These are phyloP conservation scores for Choristoneura rosaceana DNA, from an alignment of 2,888 invertebrate species.

Conservation along the genomic window DNA sequence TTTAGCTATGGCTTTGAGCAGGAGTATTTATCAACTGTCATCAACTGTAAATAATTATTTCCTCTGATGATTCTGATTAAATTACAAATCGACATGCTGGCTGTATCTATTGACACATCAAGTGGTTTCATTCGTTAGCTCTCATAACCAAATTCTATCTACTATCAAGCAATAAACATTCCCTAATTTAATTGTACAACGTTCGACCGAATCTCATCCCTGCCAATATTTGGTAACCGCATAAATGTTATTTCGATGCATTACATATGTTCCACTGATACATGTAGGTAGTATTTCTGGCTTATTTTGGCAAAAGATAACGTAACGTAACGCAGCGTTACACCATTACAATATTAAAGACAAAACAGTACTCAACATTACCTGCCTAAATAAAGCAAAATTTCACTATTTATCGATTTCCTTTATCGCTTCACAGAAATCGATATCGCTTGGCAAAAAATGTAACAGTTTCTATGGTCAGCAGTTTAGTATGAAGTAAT, in stretches of 20 bases:
- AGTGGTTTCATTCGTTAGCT: too few species aligned
- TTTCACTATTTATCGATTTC: conserved; percentile 24
- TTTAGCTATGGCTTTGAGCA: too few species aligned
- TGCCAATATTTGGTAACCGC: background rate
- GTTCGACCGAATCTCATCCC: background rate
- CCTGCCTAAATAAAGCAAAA: conserved; percentile 24
- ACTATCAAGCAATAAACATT: too few species aligned
- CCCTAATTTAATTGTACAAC: background rate
- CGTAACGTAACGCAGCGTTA: background rate
- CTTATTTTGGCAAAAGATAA: background rate
- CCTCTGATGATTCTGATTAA: too few species aligned
- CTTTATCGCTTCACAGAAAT: conserved; percentile 47
- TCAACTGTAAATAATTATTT: too few species aligned
- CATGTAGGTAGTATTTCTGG: background rate
- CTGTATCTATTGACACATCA: too few species aligned
- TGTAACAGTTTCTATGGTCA: conserved; percentile 75
- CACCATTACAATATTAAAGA: background rate
- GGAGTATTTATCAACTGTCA: too few species aligned
- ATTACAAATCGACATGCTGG: too few species aligned
- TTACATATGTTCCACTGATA: background rate
- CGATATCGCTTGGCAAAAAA: conserved; percentile 64
- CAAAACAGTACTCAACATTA: conserved; percentile 15
- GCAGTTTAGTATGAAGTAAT: conserved; percentile 79
- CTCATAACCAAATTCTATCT: background rate
- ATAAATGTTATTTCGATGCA: background rate